Conservation (phyloP, 2,797 vertebrate species). For the Champsocephalus esox region DNA sequence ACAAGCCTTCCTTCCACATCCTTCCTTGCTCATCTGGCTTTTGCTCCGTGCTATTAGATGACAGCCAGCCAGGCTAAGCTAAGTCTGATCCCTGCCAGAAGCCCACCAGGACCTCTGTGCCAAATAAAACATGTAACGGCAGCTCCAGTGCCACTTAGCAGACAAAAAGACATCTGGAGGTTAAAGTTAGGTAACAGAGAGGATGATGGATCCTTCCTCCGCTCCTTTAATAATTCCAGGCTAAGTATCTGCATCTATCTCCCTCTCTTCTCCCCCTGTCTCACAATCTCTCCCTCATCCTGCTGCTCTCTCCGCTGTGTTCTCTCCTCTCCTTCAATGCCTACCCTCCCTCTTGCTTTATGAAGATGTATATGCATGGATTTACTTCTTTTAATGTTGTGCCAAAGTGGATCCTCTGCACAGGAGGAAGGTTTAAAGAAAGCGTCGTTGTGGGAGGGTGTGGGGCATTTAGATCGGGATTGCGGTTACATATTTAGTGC, state of each 20-base stretch:
- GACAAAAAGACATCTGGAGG: conserved; percentile 69
- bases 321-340: conserved; percentile 18
- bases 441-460: conserved; percentile 41
- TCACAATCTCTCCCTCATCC: conserved; percentile 27
- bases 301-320: conserved; percentile 30
- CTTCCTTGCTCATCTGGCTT: conserved; percentile 19
- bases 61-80: conserved; percentile 59
- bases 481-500: conserved; percentile 67
- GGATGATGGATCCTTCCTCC: conserved; percentile 53
- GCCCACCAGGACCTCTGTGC: conserved; percentile 57
- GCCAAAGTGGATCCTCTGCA: conserved; percentile 59
- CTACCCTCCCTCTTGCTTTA: conserved; percentile 32
- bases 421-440: conserved; percentile 48
- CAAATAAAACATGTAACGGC: conserved; percentile 65
- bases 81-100: conserved; percentile 65
- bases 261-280: conserved; percentile 2
- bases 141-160: conserved; percentile 55
- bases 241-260: conserved; percentile 55
- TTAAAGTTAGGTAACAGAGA: conserved; percentile 65
- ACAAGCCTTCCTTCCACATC: not conserved
- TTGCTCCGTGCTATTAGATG: conserved; percentile 42
- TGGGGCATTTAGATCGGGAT: conserved; percentile 46
- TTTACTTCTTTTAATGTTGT: conserved; percentile 63
- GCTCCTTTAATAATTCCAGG: conserved; percentile 42
- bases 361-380: conserved; percentile 63